Conservation (phyloP, 2,797 vertebrate species). For the Dendrocincla tyrannina region DNA sequence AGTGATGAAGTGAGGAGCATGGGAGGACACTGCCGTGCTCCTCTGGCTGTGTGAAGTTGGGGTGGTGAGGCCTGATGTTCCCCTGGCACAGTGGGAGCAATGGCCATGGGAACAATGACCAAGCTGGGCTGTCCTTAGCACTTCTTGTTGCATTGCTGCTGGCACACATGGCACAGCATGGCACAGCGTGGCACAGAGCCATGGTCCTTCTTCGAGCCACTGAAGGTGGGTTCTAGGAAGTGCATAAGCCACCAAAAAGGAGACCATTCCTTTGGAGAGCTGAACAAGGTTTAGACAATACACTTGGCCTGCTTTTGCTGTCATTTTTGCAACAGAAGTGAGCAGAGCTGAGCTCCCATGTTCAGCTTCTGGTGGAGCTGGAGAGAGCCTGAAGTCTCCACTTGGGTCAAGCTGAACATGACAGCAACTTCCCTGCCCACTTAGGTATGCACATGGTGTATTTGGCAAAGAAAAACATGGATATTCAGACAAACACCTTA, state of each 20-base stretch:
- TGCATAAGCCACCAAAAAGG: no score
- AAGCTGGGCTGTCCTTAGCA: neutral
- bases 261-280: neutral
- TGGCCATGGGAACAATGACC: neutral
- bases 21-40: neutral
- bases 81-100: neutral
- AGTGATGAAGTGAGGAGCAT: neutral
- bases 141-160: neutral
- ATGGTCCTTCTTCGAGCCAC: neutral
- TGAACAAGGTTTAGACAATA: neutral
- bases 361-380: neutral
- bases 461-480: neutral
- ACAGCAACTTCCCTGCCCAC: neutral
- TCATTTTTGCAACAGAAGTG: neutral
- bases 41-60: neutral
- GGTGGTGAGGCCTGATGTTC: fast-evolving
- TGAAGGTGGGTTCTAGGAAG: neutral
- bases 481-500: neutral
- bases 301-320: fast-evolving
- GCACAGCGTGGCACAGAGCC: neutral
- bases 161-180: fast-evolving
- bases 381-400: neutral
- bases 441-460: fast-evolving
- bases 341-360: neutral
- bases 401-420: fast-evolving